Conservation (phyloP, 2,888 invertebrate genomes). For the Ichneumoninae sp. region DNA sequence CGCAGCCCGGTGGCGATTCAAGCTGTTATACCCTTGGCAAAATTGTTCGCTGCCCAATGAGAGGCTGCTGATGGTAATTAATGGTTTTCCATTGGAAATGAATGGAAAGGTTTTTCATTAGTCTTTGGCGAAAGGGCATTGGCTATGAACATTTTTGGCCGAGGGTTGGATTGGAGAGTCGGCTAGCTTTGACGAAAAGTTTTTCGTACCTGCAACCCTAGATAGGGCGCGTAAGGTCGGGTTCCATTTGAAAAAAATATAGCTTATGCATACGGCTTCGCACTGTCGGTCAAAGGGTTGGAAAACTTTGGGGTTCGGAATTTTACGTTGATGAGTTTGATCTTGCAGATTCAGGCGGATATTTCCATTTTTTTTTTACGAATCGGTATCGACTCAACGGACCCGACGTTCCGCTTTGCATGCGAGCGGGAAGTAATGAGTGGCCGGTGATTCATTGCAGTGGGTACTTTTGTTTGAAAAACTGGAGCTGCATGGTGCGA, state of each 20-base stretch:
- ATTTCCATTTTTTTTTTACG: background rate
- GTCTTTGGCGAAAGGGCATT: background rate
- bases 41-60: background rate
- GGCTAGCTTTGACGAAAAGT: background rate
- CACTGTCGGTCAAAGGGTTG: background rate
- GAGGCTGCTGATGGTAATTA: background rate
- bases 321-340: background rate
- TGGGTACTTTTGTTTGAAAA: background rate
- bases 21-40: background rate
- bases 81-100: slow-evolving; percentile 3
- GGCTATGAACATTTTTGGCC: background rate
- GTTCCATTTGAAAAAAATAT: background rate
- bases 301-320: background rate
- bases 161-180: background rate
- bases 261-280: background rate
- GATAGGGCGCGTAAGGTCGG: background rate
- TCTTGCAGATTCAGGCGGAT: background rate
- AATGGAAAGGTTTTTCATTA: background rate
- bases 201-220: background rate
- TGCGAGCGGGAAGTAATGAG: background rate
- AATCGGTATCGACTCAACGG: background rate
- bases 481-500: too few relatives aligned
- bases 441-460: background rate
- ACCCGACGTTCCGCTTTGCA: background rate
- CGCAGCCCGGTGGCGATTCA: background rate